Evolutionary conservation across 2,113 vertebrate genomes (phyloP), one percentile per base, ranked within the genome.

Genomic region (Sigmodon hispidus): DNA sequence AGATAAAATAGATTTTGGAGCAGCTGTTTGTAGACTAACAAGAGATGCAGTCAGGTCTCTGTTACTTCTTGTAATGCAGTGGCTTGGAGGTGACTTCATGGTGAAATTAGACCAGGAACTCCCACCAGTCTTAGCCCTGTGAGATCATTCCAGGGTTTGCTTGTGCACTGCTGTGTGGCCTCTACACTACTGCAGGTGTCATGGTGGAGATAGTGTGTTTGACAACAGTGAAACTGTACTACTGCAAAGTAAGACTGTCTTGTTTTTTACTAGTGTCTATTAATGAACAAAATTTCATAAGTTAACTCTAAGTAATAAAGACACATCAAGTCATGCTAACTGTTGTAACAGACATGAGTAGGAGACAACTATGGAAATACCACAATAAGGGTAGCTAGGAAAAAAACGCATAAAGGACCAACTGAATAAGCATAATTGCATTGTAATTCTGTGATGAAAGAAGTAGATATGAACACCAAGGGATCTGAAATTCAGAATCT

Each of bases 281-380:
- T 48, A 96, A 96, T 94, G 89, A 50, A 91, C 95, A 94, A n/a
- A 43, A 83, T 29, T 61, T 21, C 76, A 52, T 90, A 76, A 77
- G 72, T 50, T 67, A 92, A 61, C 67, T 75, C 70, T 90, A 81
- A 90, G 40, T 17, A 11, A 70, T 88, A 76, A 40, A 93, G 75
- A 67, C 87, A 94, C 76, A 45, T n/a, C n/a, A 72, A 94, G 73
- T 61, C 75, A 59, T 94, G 43, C 52, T 67, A 88, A 90, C 87
- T 90, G 9, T 80, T 85, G 29, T 75, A 91, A 93, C 52, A 75
- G 93, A 61, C 31, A 31, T 85, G 75, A 94, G 15, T 81, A 63
- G 95, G 48, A 91, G 84, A 55, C 34, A 93, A 88, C 72, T 43
- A 7, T n/a, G 77, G 87, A 95, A 92, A 65, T 40, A 9, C 36